Evolutionary conservation across 1,140 invertebrate genomes (phyloP), one percentile per base, ranked within the genome.

Genomic region (Tachypleus tridentatus): DNA sequence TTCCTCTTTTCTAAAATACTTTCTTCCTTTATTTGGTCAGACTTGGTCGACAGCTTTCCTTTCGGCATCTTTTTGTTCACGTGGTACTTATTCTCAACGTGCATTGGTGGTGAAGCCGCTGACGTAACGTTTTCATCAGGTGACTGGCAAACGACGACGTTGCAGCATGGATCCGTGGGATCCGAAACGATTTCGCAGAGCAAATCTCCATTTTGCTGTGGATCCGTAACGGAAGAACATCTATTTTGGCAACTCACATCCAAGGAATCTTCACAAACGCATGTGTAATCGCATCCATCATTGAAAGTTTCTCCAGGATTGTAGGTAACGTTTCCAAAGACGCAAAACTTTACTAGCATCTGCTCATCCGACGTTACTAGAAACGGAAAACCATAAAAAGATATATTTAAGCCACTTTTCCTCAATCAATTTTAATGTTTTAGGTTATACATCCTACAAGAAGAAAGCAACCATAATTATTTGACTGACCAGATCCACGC

Each of bases 181-280:
- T 54, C 53, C 7, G 53, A 7, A 8, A 54, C n/a, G n/a, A 54
- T 7, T 8, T 54, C 53, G 53, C 53, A 54, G n/a, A 54, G 53
- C 7, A n/a, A n/a, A n/a, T 54, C 53, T 54, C 53, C 7, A 54
- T 54, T 54, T n/a, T 54, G 7, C 1, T 54, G 53, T 0, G 3
- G 53, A n/a, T 7, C 53, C 7, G n/a, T 8, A 7, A 54, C 53
- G 29, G 29, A 2, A 29, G 29, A 29, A n/a, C 53, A 54, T 59
- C 69, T 57, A 67, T 73, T n/a, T 5, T 65, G 64, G 64, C 76
- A 78, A 47, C 74, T 65, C 54, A 78, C 72, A 69, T 78, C 76
- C 8, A 72, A 72, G 52, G 73, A 71, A 51, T 71, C 71, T 61
- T 72, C 54, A 60, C 75, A 76, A 48, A 58, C 58, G 61, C 74